Percentiles rank a stretch among this genome's conserved stretches.
Conservation (phyloP, 1,140 invertebrate genomes). For the Hesperophylax magnus region DNA sequence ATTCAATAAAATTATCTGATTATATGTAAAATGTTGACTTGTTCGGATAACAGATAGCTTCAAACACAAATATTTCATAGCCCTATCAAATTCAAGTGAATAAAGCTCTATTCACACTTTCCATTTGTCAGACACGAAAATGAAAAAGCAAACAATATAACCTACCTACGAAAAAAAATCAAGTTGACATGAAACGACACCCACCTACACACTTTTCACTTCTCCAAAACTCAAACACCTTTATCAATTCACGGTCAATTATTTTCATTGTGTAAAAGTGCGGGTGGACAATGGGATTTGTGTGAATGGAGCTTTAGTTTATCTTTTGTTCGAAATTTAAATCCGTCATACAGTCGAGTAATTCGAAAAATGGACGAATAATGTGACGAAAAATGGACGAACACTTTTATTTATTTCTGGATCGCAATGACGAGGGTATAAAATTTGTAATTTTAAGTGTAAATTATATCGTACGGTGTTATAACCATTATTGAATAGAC, state of each 20-base stretch:
- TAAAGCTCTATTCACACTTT: constrained; percentile 33
- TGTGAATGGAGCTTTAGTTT: constrained; percentile 5
- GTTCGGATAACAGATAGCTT: no score
- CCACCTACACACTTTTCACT: background rate
- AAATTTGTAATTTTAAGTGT: no score
- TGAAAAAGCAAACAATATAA: constrained; percentile 9
- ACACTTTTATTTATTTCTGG: no score
- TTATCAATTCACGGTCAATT: constrained; percentile 42
- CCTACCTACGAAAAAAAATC: background rate
- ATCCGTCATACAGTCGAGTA: background rate
- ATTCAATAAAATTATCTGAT: no score
- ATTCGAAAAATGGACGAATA: constrained; percentile 1
- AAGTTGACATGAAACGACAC: constrained; percentile 4
- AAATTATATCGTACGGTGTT: no score
- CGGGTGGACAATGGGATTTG: constrained; percentile 17
- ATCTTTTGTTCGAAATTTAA: constrained; percentile 4
- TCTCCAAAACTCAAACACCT: constrained; percentile 1
- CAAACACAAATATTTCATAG: no score
- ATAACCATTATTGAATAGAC: no score
- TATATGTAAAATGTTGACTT: no score
- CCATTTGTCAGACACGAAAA: constrained; percentile 15
- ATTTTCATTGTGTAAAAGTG: constrained; percentile 27
- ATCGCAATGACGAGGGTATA: no score
- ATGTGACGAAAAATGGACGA: no score
- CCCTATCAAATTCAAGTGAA: background rate